Evolutionary conservation across 2,888 invertebrate genomes (phyloP).

Genomic region (Phortica magna): DNA sequence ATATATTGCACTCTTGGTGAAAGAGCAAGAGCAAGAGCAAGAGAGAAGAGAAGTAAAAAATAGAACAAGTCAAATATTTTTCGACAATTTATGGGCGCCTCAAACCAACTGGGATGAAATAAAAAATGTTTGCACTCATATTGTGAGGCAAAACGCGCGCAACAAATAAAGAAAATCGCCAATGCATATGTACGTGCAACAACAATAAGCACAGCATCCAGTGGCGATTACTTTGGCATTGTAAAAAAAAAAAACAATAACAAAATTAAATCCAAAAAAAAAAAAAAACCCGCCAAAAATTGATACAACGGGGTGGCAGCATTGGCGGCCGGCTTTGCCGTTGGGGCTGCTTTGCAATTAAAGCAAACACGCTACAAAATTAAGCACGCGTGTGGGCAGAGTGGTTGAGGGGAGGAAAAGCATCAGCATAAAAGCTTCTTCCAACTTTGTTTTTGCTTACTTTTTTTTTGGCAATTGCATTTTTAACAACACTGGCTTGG

Average conservation of each 20-base stretch:
- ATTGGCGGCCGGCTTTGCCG: background rate
- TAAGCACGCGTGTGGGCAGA: background rate
- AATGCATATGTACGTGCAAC: background rate
- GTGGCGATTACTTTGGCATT: slow-evolving; percentile 1
- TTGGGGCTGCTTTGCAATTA: slow-evolving; percentile 61
- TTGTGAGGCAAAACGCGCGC: background rate
- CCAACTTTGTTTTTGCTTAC: slow-evolving; percentile 60
- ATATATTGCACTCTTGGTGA: slow-evolving; percentile 55
- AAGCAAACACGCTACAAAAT: slow-evolving; percentile 64
- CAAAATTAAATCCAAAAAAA: background rate
- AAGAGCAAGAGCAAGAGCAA: no score
- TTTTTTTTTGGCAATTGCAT: slow-evolving; percentile 73
- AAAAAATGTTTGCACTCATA: background rate
- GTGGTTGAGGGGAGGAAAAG: background rate
- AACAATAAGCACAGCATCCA: background rate
- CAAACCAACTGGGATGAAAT: background rate
- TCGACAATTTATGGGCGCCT: slow-evolving; percentile 68
- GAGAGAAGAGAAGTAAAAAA: slow-evolving; percentile 53
- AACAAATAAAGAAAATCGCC: slow-evolving; percentile 11
- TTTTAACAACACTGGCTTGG: slow-evolving; percentile 57
- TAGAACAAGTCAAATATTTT: slow-evolving; percentile 72
- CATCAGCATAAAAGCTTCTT: slow-evolving; percentile 8
- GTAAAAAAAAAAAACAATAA: background rate
- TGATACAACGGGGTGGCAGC: background rate
- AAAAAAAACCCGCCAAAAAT: slow-evolving; percentile 2